These are phyloP conservation scores for Neodiprion virginianus DNA, from an alignment of 1,140 invertebrate species.

Conservation along the genomic window DNA sequence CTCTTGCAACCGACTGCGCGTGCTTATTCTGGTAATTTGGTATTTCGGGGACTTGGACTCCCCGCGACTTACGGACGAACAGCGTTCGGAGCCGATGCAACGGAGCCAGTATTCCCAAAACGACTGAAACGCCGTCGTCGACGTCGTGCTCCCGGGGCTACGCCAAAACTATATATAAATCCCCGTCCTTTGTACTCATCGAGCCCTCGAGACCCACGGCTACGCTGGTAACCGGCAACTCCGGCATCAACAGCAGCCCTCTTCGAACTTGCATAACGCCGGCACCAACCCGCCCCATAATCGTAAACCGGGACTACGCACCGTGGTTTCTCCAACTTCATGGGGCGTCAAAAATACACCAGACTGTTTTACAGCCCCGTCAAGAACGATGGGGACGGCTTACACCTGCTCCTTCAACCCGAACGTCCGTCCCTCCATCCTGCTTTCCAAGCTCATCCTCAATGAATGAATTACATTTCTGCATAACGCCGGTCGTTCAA, in stretches of 20 bases:
- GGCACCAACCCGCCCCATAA: background rate
- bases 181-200: conserved; percentile 38
- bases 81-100: background rate
- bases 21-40: background rate
- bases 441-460: too few relatives aligned
- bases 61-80: background rate
- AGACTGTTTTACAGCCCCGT: too few relatives aligned
- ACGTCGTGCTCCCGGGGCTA: conserved; percentile 28
- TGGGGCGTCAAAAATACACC: too few relatives aligned
- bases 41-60: background rate
- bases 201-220: background rate
- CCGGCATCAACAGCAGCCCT: background rate
- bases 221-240: background rate
- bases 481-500: too few relatives aligned
- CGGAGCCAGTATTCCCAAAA: conserved; percentile 47
- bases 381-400: too few relatives aligned
- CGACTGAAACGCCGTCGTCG: conserved; percentile 45
- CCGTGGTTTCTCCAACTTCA: too few relatives aligned
- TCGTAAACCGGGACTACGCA: too few relatives aligned
- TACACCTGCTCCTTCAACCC: too few relatives aligned
- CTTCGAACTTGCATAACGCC: conserved; percentile 3
- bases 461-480: too few relatives aligned
- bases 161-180: conserved; percentile 58
- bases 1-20: background rate
- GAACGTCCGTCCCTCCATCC: too few relatives aligned